Conservation (phyloP, 2,888 invertebrate species). For the Lasioglossum villosulum region DNA sequence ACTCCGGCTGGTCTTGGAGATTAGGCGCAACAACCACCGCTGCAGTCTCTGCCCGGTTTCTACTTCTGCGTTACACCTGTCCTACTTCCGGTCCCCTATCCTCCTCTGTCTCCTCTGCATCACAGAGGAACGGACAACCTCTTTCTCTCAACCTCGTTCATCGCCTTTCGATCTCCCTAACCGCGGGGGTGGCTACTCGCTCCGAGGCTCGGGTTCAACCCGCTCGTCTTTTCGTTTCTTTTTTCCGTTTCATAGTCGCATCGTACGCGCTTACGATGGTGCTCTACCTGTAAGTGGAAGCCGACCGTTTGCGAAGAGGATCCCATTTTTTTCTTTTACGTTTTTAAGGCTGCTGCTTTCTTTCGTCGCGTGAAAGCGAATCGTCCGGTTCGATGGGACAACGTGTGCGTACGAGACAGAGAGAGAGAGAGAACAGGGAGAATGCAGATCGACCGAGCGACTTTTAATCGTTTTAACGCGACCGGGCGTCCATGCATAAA, state of each 20-base stretch:
- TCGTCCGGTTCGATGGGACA: background rate
- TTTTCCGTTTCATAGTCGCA: background rate
- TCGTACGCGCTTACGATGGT: background rate
- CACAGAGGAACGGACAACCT: background rate
- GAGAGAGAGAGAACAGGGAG: background rate
- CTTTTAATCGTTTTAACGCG: slow-evolving; percentile 48
- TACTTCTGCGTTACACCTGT: slow-evolving; percentile 16
- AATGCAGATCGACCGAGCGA: slow-evolving; percentile 33
- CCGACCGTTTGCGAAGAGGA: background rate
- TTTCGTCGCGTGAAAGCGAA: slow-evolving; percentile 11
- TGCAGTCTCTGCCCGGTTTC: slow-evolving; percentile 46
- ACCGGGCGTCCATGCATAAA: slow-evolving; percentile 51
- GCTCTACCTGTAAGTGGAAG: background rate
- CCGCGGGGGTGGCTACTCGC: background rate
- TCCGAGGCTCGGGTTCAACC: background rate
- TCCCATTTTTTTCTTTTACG: slow-evolving; percentile 16
- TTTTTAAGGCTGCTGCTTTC: slow-evolving; percentile 8
- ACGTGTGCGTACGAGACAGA: background rate
- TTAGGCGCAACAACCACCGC: slow-evolving; percentile 35
- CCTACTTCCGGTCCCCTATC: background rate
- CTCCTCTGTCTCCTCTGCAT: background rate
- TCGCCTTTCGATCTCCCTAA: background rate
- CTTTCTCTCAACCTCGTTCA: background rate
- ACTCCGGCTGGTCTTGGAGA: slow-evolving; percentile 69
- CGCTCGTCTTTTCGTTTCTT: background rate